A percentile compares a stretch with the other conserved stretches of the same genome.
These are phyloP conservation scores for Cranoglanis bouderius DNA, from an alignment of 2,113 vertebrate genomes.

Conservation along the genomic window DNA sequence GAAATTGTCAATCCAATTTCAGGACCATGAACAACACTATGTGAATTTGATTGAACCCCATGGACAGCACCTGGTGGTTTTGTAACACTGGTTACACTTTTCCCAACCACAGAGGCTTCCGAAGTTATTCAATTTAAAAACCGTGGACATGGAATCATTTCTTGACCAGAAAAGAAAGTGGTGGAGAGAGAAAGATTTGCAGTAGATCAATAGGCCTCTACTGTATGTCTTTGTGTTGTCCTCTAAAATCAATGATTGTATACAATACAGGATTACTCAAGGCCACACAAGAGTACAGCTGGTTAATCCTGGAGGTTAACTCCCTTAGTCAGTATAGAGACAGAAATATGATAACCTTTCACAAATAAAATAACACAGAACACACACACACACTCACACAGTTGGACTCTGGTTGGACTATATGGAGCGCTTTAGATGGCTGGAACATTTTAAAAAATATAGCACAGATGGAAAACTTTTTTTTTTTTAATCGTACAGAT, in stretches of 20 bases:
- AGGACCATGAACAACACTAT: neutral
- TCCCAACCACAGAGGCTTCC: neutral
- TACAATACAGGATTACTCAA: constrained; percentile 6
- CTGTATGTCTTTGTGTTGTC: constrained; percentile 10
- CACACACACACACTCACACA: neutral
- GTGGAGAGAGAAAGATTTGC: neutral
- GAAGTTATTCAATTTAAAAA: neutral
- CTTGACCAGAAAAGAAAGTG: neutral
- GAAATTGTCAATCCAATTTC: neutral
- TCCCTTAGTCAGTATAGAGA: neutral
- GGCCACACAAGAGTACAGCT: neutral
- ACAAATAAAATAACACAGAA: neutral
- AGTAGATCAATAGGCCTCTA: constrained; percentile 12
- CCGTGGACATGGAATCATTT: neutral
- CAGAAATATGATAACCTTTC: neutral
- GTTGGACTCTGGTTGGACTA: neutral
- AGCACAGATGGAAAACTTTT: neutral
- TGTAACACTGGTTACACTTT: neutral
- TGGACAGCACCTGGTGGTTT: neutral
- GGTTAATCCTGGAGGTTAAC: neutral
- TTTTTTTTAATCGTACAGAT: neutral
- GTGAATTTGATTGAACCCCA: neutral
- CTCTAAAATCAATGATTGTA: constrained; percentile 40
- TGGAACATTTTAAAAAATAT: neutral
- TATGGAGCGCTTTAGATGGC: neutral